These are phyloP conservation scores for Aphidius ervi DNA, from an alignment of 1,140 invertebrate genomes.

Conservation along the genomic window DNA sequence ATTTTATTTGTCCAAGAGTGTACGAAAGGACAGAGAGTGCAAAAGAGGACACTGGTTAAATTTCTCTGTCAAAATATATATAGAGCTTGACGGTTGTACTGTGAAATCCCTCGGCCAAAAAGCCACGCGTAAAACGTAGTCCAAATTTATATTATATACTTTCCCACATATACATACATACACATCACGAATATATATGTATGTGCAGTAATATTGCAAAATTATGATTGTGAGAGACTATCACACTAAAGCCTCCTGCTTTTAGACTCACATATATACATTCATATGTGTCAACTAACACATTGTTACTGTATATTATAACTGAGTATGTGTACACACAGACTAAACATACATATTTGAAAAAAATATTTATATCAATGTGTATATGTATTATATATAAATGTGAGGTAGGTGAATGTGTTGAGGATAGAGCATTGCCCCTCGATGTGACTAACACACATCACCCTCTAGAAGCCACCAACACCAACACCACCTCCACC, in stretches of 20 bases:
- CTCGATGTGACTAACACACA: constrained; percentile 25
- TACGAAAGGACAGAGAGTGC: constrained; percentile 10
- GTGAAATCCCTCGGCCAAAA: constrained; percentile 20
- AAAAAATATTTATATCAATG: too few relatives aligned
- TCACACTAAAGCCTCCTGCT: background rate
- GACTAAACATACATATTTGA: too few relatives aligned
- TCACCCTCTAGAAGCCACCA: background rate
- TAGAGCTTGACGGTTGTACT: constrained; percentile 12
- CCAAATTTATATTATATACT: too few relatives aligned
- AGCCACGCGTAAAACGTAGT: constrained; percentile 15
- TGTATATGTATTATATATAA: background rate
- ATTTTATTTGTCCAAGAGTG: background rate
- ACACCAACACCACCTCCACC: constrained; percentile 1
- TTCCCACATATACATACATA: constrained; percentile 10
- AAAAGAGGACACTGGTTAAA: constrained; percentile 14
- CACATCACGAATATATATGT: background rate
- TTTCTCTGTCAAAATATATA: constrained; percentile 21
- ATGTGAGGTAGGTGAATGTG: background rate
- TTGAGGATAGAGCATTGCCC: constrained; percentile 34
- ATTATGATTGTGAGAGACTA: background rate
- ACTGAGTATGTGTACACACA: too few relatives aligned
- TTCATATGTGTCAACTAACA: too few relatives aligned
- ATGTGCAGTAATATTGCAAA: background rate
- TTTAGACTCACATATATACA: background rate
- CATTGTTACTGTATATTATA: too few relatives aligned